phyloP scores from a whole-genome alignment of 92 coral and sea anemone genomes.

The Nematostella vectensis region DNA sequence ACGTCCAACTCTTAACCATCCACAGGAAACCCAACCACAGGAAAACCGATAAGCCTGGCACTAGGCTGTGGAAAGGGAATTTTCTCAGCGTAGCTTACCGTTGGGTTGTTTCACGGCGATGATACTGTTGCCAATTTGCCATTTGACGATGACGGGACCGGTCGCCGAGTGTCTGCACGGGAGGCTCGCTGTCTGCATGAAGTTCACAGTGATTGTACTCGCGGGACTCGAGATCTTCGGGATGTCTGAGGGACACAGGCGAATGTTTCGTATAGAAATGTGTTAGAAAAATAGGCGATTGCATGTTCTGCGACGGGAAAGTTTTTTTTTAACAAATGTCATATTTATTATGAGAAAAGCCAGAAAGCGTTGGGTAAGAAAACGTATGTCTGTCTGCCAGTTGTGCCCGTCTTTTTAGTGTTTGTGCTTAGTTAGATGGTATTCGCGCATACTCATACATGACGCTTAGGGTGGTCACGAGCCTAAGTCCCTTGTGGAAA shows the following conservation, averaged over 20 bases:
- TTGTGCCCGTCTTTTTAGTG: too few relatives aligned
- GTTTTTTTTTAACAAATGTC: background rate
- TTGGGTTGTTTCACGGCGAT: conserved; percentile 20
- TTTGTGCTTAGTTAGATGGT: too few relatives aligned
- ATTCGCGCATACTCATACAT: too few relatives aligned
- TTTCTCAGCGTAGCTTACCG: conserved; percentile 31
- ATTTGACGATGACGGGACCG: conserved; percentile 16
- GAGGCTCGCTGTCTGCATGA: conserved; percentile 7
- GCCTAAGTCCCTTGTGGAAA: too few relatives aligned
- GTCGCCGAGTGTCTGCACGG: conserved; percentile 25
- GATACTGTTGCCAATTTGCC: conserved; percentile 19
- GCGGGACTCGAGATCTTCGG: conserved; percentile 23
- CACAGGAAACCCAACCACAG: too few relatives aligned
- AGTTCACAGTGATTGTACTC: conserved; percentile 1
- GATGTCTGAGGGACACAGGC: conserved; percentile 6
- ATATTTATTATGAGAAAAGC: too few relatives aligned
- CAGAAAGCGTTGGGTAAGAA: too few relatives aligned
- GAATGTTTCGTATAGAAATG: background rate
- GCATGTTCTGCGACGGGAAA: background rate
- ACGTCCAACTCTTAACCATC: too few relatives aligned
- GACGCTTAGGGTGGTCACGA: too few relatives aligned
- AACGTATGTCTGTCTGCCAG: too few relatives aligned
- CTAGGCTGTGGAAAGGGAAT: too few relatives aligned
- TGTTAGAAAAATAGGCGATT: background rate
- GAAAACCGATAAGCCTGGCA: too few relatives aligned